A percentile compares a stretch with the other conserved stretches of the same genome.
These are phyloP conservation scores for Aleiodes sp. DNA, from an alignment of 1,140 invertebrate genomes.

Conservation along the genomic window DNA sequence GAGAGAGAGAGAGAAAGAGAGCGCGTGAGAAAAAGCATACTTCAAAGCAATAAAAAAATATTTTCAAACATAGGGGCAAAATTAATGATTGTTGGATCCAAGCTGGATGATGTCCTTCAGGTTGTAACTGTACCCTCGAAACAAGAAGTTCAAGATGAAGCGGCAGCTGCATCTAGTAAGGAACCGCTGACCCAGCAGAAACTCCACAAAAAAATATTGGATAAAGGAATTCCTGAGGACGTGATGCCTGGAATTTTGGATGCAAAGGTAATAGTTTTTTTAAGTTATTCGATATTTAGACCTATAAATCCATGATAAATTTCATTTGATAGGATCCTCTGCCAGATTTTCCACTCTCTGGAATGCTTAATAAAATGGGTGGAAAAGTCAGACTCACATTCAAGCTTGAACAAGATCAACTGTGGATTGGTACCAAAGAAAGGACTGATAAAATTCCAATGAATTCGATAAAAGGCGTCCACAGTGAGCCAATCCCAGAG, in stretches of 20 bases:
- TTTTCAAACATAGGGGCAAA: slow-evolving; percentile 76
- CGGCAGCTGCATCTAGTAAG: slow-evolving; percentile 69
- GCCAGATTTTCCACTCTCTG: slow-evolving; percentile 83
- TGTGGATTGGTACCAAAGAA: slow-evolving; percentile 95
- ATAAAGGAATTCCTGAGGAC: slow-evolving; percentile 92
- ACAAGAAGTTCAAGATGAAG: slow-evolving; percentile 64
- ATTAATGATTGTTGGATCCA: slow-evolving; percentile 94
- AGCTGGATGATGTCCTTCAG: slow-evolving; percentile 86
- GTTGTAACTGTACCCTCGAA: slow-evolving; percentile 74
- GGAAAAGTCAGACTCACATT: slow-evolving; percentile 93
- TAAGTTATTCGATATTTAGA: not conserved
- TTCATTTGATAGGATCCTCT: slow-evolving; percentile 75
- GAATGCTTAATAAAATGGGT: slow-evolving; percentile 93
- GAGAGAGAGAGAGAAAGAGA: no score
- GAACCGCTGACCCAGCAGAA: slow-evolving; percentile 87
- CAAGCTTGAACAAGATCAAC: slow-evolving; percentile 90
- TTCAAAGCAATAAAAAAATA: not conserved
- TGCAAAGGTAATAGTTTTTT: slow-evolving; percentile 69
- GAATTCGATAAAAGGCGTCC: slow-evolving; percentile 87
- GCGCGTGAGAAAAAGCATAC: no score
- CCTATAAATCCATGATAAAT: not conserved
- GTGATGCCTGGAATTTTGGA: slow-evolving; percentile 88
- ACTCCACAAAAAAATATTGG: slow-evolving; percentile 87
- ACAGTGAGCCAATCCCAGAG: slow-evolving; percentile 87
- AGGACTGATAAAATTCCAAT: slow-evolving; percentile 92